phyloP scores from a whole-genome alignment of 2,888 invertebrate species.

The Nephrocerus scutellatus region DNA sequence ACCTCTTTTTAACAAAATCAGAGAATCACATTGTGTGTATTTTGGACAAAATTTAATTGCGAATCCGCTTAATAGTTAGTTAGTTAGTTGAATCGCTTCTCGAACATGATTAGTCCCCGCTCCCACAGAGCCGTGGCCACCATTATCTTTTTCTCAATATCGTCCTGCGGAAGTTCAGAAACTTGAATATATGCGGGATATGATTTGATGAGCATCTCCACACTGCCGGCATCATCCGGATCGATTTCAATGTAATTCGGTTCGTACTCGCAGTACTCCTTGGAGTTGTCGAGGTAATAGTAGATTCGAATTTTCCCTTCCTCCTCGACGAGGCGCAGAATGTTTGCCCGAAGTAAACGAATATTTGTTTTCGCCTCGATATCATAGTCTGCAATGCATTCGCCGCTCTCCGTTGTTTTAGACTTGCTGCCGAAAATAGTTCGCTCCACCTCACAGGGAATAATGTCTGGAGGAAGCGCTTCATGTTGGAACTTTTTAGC shows the following conservation, averaged over 20 bases:
- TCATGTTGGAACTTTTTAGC: slow-evolving; percentile 77
- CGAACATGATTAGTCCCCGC: slow-evolving; percentile 68
- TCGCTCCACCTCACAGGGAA: slow-evolving; percentile 58
- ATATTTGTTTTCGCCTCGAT: slow-evolving; percentile 52
- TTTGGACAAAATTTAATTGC: too few relatives aligned
- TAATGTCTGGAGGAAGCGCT: slow-evolving; percentile 76
- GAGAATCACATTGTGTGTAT: too few relatives aligned
- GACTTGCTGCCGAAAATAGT: slow-evolving; percentile 70
- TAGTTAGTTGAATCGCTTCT: slow-evolving; percentile 34
- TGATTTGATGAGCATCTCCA: slow-evolving; percentile 61
- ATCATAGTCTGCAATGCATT: slow-evolving; percentile 32
- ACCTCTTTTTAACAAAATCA: too few relatives aligned
- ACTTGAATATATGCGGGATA: slow-evolving; percentile 75
- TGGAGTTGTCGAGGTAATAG: slow-evolving; percentile 76
- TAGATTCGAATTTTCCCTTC: slow-evolving; percentile 60
- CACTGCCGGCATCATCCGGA: slow-evolving; percentile 58
- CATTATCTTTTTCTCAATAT: slow-evolving; percentile 58
- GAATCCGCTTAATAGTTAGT: neutral
- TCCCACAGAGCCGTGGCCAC: slow-evolving; percentile 74
- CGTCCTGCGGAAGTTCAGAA: slow-evolving; percentile 61
- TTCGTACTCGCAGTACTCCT: slow-evolving; percentile 78
- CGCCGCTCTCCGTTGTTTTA: slow-evolving; percentile 56
- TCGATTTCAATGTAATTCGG: slow-evolving; percentile 69
- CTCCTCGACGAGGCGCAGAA: slow-evolving; percentile 58
- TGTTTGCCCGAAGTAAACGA: slow-evolving; percentile 53